Conservation (phyloP, 2,113 vertebrate genomes). For the Esox niger region DNA sequence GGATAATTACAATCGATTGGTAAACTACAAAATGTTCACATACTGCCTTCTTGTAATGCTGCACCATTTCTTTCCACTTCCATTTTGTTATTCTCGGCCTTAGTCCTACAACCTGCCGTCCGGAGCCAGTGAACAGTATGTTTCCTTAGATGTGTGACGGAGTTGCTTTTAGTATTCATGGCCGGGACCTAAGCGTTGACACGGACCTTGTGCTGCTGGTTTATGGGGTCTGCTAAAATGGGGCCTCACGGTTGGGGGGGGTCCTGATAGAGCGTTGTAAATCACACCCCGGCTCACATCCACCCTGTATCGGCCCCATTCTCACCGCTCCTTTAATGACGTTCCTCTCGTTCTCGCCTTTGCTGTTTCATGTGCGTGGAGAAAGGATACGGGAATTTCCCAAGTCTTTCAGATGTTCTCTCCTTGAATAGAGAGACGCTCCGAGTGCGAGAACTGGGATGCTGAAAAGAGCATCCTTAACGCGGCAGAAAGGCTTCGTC, state of each 20-base stretch:
- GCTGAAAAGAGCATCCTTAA: too few relatives aligned
- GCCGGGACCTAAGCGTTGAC: constrained; percentile 43
- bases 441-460: background rate
- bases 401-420: too few relatives aligned
- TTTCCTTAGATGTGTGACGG: constrained; percentile 22
- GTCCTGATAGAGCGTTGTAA: constrained; percentile 36
- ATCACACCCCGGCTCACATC: constrained; percentile 27
- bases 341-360: constrained; percentile 18
- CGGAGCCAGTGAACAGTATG: background rate
- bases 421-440: too few relatives aligned
- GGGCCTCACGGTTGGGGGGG: constrained; percentile 12
- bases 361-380: constrained; percentile 15
- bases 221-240: constrained; percentile 37
- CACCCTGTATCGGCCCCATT: constrained; percentile 23
- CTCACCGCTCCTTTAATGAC: constrained; percentile 26
- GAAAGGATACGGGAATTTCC: background rate
- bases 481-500: constrained; percentile 15
- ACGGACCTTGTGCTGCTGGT: constrained; percentile 39
- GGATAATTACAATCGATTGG: constrained; percentile 4
- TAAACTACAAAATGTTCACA: background rate
- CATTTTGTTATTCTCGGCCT: background rate
- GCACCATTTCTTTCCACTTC: background rate
- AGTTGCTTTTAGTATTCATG: constrained; percentile 59
- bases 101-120: constrained; percentile 13
- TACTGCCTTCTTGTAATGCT: constrained; percentile 2